phyloP scores from a whole-genome alignment of 2,888 invertebrate genomes.

The Anoncus sp. region DNA sequence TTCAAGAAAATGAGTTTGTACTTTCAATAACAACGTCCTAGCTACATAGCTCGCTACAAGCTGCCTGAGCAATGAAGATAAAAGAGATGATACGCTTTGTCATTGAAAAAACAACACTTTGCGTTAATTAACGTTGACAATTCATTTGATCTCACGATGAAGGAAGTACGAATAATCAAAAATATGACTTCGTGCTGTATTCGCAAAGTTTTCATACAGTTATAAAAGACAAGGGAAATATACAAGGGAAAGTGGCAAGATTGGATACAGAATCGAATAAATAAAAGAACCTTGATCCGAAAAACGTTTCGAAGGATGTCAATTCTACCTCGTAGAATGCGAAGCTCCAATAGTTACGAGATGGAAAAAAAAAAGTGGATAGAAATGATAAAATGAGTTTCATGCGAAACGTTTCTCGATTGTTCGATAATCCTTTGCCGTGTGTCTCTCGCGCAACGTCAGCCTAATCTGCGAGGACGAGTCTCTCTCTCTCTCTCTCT shows the following conservation, averaged over 20 bases:
- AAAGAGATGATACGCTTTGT: conserved; percentile 35
- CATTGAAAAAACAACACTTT: conserved; percentile 34
- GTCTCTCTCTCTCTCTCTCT: conserved; percentile 26
- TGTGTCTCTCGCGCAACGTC: conserved; percentile 51
- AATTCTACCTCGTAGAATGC: not conserved
- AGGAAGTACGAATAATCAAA: conserved; percentile 1
- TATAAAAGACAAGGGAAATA: not conserved
- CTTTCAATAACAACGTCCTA: conserved; percentile 44
- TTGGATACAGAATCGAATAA: not conserved
- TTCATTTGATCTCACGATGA: conserved; percentile 21
- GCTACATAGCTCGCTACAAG: conserved; percentile 16
- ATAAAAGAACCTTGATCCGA: not conserved
- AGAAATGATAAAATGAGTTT: conserved; percentile 31
- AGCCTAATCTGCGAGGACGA: conserved; percentile 51
- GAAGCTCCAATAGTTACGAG: not conserved
- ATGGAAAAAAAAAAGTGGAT: conserved; percentile 1
- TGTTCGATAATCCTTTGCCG: conserved; percentile 49
- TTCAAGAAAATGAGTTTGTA: conserved; percentile 33
- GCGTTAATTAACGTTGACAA: conserved; percentile 45
- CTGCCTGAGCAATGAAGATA: not conserved
- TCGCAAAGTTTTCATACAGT: not conserved
- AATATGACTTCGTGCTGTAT: not conserved
- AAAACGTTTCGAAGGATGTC: not conserved
- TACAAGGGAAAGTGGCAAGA: not conserved
- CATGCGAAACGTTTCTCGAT: conserved; percentile 37